Conservation (phyloP, 2,797 vertebrate genomes). For the Hapalemur alaotrensis region DNA sequence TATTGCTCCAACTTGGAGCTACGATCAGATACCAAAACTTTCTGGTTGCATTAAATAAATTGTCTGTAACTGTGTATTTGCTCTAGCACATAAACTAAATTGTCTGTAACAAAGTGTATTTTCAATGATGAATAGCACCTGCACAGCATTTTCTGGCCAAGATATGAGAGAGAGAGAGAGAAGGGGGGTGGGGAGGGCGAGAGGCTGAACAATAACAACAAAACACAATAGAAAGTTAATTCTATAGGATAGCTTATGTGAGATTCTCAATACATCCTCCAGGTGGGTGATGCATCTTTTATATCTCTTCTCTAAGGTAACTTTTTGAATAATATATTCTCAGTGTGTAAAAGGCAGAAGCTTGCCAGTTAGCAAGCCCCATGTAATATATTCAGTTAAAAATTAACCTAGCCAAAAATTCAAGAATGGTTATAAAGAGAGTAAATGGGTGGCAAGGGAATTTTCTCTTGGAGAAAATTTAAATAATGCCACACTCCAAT, state of each 20-base stretch:
- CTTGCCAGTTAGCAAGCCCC: neutral
- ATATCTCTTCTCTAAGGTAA: neutral
- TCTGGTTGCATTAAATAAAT: conserved; percentile 72
- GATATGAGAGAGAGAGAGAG: neutral
- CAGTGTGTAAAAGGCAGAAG: neutral
- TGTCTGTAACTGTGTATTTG: conserved; percentile 58
- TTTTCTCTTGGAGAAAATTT: neutral
- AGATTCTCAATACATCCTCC: neutral
- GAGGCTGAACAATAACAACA: neutral
- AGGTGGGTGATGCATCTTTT: neutral
- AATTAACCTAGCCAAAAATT: conserved; percentile 12
- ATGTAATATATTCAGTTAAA: neutral
- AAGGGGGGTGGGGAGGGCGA: fast-evolving
- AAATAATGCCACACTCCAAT: neutral
- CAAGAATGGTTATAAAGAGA: neutral
- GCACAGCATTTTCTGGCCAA: conserved; percentile 21
- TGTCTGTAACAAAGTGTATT: conserved; percentile 60
- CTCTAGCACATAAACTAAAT: conserved; percentile 67
- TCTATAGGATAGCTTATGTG: neutral
- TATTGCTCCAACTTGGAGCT: conserved; percentile 31
- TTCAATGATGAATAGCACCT: conserved; percentile 49
- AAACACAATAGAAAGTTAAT: neutral
- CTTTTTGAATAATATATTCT: conserved; percentile 13
- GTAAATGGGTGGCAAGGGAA: neutral
- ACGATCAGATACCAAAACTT: conserved; percentile 47